phyloP scores from a whole-genome alignment of 2,888 invertebrate species.

The Parascotia fuliginaria region DNA sequence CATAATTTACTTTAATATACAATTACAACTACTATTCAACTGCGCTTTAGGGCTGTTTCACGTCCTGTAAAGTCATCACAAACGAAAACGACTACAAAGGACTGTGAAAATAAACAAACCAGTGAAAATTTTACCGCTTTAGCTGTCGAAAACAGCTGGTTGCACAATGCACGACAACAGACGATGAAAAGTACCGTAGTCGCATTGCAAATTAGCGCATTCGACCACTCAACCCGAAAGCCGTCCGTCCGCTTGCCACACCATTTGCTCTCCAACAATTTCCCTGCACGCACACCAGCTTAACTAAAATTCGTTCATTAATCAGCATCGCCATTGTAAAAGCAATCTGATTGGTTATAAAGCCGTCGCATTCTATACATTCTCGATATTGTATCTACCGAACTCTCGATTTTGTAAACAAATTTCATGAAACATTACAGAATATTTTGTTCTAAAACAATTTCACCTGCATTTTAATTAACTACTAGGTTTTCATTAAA shows the following conservation, averaged over 20 bases:
- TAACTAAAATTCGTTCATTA: conserved; percentile 44
- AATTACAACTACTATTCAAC: conserved; percentile 38
- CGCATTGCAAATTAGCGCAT: conserved; percentile 72
- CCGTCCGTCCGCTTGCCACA: conserved; percentile 62
- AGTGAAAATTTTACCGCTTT: conserved; percentile 53
- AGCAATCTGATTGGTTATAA: conserved; percentile 29
- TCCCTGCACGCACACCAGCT: conserved; percentile 31
- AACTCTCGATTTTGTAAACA: background rate
- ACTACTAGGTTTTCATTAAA: conserved; percentile 21
- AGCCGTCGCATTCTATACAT: conserved; percentile 20
- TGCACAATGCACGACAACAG: conserved; percentile 52
- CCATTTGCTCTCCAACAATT: conserved; percentile 63
- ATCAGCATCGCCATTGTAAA: conserved; percentile 39
- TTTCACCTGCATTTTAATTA: conserved; percentile 23
- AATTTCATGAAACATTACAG: too few species aligned
- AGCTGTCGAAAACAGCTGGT: conserved; percentile 59
- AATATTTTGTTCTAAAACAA: background rate
- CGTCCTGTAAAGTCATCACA: conserved; percentile 40
- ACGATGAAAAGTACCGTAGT: conserved; percentile 64
- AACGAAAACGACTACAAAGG: conserved; percentile 42
- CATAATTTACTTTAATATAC: background rate
- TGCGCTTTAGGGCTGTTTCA: conserved; percentile 38
- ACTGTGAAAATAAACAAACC: conserved; percentile 50
- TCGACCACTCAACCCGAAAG: conserved; percentile 64
- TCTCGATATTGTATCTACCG: conserved; percentile 3